Evolutionary conservation across 1,140 invertebrate species (phyloP).

Genomic region (Drosophila elegans): DNA sequence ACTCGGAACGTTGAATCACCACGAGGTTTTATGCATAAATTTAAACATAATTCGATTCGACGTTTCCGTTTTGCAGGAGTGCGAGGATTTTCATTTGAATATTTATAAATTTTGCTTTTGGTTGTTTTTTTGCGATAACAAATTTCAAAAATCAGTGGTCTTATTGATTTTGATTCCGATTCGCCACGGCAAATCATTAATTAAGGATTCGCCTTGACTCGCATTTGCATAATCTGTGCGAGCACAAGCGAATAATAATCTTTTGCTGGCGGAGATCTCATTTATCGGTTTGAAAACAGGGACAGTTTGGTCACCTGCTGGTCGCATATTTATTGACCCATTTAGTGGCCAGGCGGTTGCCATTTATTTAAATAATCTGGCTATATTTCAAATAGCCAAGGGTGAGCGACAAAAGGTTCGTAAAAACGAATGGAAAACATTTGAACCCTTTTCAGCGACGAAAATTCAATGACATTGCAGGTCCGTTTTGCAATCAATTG

Average conservation of each 20-base stretch:
- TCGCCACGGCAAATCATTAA: constrained; percentile 17
- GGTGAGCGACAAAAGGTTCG: constrained; percentile 17
- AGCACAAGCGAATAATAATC: constrained; percentile 26
- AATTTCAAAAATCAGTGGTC: constrained; percentile 26
- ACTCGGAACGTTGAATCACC: constrained; percentile 29
- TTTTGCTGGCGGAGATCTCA: constrained; percentile 20
- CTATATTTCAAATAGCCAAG: constrained; percentile 66
- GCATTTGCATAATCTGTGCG: constrained; percentile 38
- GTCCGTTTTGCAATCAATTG: constrained; percentile 67
- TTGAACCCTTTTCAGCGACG: constrained; percentile 66
- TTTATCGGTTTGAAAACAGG: constrained; percentile 17
- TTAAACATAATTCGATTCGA: constrained; percentile 75
- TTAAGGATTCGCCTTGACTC: constrained; percentile 19
- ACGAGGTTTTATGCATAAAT: constrained; percentile 66
- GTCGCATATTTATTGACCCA: constrained; percentile 18
- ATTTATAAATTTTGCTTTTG: constrained; percentile 65
- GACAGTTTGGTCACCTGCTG: constrained; percentile 8
- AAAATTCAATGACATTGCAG: constrained; percentile 51
- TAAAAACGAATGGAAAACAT: constrained; percentile 36
- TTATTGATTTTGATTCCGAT: constrained; percentile 26
- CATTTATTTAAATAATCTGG: constrained; percentile 75
- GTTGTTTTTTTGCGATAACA: constrained; percentile 12
- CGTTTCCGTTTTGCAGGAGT: constrained; percentile 23
- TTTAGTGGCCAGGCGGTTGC: constrained; percentile 27
- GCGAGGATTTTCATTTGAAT: constrained; percentile 74